Percentiles rank a stretch among this genome's conserved stretches.
Conservation (phyloP, 2,113 vertebrate species). For the Boulengeromyrus knoepffleri region DNA sequence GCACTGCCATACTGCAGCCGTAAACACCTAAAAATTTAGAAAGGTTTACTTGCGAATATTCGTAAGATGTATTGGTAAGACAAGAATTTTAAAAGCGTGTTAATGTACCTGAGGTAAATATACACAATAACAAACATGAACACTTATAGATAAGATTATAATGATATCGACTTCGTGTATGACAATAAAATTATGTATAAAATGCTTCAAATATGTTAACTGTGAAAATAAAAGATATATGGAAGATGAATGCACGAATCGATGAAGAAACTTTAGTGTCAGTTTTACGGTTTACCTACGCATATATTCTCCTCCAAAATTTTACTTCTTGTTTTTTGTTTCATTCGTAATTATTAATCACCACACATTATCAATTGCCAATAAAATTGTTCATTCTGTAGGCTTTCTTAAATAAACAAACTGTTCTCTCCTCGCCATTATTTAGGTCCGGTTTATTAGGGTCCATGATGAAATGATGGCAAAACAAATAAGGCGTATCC, state of each 20-base stretch:
- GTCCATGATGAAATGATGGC: conserved; percentile 39
- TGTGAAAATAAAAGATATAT: not conserved
- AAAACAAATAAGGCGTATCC: conserved; percentile 44
- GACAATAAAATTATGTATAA: not conserved
- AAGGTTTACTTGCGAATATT: not conserved
- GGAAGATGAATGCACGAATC: not conserved
- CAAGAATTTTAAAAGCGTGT: not conserved
- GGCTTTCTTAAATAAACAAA: not conserved
- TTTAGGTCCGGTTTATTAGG: conserved; percentile 37
- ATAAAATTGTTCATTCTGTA: not conserved
- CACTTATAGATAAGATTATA: not conserved
- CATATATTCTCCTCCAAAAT: not conserved
- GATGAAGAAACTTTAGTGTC: not conserved
- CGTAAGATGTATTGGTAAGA: not conserved
- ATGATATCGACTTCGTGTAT: not conserved
- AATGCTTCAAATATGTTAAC: not conserved
- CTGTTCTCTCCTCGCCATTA: not conserved
- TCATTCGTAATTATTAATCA: not conserved
- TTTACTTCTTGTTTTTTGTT: not conserved
- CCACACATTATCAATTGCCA: not conserved
- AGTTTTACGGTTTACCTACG: not conserved
- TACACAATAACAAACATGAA: not conserved
- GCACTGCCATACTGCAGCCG: not conserved
- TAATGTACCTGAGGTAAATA: not conserved
- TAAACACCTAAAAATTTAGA: not conserved